Conservation (phyloP, 2,797 vertebrate genomes). For the Arremon brunneinucha region DNA sequence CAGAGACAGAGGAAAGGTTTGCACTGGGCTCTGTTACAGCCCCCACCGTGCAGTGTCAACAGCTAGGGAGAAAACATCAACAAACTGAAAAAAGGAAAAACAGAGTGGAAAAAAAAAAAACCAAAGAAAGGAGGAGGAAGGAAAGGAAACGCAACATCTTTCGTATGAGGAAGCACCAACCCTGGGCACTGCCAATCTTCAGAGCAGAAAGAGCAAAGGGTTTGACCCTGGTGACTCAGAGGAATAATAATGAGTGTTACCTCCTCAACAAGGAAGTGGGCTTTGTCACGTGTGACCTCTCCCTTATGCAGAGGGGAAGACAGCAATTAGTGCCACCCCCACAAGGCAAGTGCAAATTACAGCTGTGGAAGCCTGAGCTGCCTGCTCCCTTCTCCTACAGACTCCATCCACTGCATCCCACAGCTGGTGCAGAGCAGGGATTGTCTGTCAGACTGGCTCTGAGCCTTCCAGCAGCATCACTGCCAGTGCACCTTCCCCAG, state of each 20-base stretch:
- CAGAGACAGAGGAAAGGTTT: background rate
- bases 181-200: background rate
- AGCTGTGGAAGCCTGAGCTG: background rate
- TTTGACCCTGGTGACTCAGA: slow-evolving; percentile 42
- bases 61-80: background rate
- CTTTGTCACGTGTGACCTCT: slow-evolving; percentile 15
- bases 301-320: background rate
- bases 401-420: background rate
- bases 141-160: background rate
- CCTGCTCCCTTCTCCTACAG: background rate
- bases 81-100: background rate
- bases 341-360: background rate
- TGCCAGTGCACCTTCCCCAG: accelerated
- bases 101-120: accelerated
- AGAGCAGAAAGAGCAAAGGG: slow-evolving; percentile 13
- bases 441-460: background rate
- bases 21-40: background rate
- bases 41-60: background rate
- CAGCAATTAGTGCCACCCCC: background rate
- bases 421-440: background rate
- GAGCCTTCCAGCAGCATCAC: background rate
- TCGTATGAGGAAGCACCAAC: background rate
- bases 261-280: slow-evolving; percentile 33
- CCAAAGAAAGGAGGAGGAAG: background rate
- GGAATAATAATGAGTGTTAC: background rate